A percentile compares a stretch with the other conserved stretches of the same genome.
These are phyloP conservation scores for Podiceps cristatus DNA, from an alignment of 2,113 vertebrate species.

Conservation along the genomic window DNA sequence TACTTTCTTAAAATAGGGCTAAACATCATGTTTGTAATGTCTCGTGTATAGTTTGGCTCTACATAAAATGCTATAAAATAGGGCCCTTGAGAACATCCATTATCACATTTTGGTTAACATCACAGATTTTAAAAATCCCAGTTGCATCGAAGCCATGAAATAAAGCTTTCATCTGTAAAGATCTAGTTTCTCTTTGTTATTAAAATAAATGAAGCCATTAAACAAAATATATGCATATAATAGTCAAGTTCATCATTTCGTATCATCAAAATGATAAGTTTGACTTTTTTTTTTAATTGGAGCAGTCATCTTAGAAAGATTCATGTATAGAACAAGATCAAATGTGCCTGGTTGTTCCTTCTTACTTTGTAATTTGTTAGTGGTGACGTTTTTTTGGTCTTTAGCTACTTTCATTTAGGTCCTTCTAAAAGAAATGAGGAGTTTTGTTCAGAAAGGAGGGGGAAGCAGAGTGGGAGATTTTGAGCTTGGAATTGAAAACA, in stretches of 20 bases:
- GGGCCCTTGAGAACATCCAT: constrained; percentile 76
- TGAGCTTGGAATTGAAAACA: constrained; percentile 3
- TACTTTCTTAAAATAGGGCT: constrained; percentile 62
- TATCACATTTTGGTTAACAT: constrained; percentile 82
- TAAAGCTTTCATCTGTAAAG: constrained; percentile 80
- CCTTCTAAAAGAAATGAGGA: background rate
- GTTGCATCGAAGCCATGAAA: constrained; percentile 60
- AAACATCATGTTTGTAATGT: constrained; percentile 63
- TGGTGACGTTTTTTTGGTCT: constrained; percentile 32
- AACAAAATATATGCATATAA: constrained; percentile 75
- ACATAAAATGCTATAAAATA: constrained; percentile 74
- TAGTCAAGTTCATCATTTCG: constrained; percentile 64
- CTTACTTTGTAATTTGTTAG: constrained; percentile 50
- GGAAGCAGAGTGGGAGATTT: background rate
- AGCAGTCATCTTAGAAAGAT: constrained; percentile 44
- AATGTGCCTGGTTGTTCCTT: constrained; percentile 39
- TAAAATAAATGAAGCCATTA: constrained; percentile 81
- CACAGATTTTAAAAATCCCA: constrained; percentile 77
- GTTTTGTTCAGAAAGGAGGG: background rate
- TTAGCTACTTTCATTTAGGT: constrained; percentile 4
- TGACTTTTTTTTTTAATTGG: constrained; percentile 58
- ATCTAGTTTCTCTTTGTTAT: constrained; percentile 80
- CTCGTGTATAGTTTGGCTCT: constrained; percentile 39
- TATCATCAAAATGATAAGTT: constrained; percentile 67
- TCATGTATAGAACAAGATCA: constrained; percentile 28